Percentiles rank a stretch among this genome's conserved stretches.
phyloP scores from a whole-genome alignment of 2,888 invertebrate genomes.

The Eretmocerus hayati region DNA sequence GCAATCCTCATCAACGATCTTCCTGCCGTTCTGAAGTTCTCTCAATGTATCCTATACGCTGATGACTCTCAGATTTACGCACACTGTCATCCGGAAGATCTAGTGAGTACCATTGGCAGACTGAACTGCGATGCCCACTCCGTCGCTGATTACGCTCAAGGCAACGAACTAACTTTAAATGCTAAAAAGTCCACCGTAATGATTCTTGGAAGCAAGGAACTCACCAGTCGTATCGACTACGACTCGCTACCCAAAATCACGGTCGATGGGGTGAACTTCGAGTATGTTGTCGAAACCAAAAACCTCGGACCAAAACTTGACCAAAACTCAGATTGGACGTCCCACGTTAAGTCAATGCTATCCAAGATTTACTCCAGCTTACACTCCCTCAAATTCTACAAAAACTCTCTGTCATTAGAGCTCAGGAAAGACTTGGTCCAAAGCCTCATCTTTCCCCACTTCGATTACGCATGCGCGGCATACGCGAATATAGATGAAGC shows the following conservation, averaged over 20 bases:
- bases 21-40: not conserved
- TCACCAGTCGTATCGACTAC: not conserved
- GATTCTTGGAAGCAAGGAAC: constrained; percentile 2
- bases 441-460: not conserved
- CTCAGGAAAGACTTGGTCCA: not conserved
- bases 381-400: not conserved
- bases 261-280: not conserved
- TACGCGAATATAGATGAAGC: not conserved
- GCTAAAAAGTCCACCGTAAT: constrained; percentile 4
- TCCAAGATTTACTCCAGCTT: not conserved
- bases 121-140: constrained; percentile 3
- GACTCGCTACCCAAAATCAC: not conserved
- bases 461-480: not conserved
- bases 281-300: not conserved
- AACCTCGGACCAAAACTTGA: not conserved
- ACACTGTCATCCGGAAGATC: not conserved
- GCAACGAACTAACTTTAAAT: constrained; percentile 1
- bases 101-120: not conserved
- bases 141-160: constrained; percentile 1
- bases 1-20: constrained; percentile 1
- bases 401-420: not conserved
- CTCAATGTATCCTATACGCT: not conserved
- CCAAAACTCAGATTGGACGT: not conserved
- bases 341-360: not conserved
- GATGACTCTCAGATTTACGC: constrained; percentile 1